Percentiles rank a stretch among this genome's conserved stretches.
These are phyloP conservation scores for Molanna angustata DNA, from an alignment of 2,888 invertebrate species.

Conservation along the genomic window DNA sequence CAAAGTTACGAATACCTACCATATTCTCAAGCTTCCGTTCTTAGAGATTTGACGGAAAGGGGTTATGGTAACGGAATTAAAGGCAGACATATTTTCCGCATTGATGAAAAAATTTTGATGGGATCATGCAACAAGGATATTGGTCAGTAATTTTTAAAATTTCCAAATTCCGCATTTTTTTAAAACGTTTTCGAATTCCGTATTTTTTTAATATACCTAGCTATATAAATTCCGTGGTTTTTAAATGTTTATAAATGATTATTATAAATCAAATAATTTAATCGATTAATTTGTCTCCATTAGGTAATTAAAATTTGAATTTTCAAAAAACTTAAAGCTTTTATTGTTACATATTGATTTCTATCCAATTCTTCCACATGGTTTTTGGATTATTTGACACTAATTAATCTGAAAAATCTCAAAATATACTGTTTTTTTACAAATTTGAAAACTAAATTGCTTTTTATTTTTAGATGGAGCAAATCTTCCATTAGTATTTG, in stretches of 20 bases:
- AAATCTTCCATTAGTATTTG: slow-evolving; percentile 78
- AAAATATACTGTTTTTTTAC: neutral
- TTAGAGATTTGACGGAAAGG: slow-evolving; percentile 78
- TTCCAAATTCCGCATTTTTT: neutral
- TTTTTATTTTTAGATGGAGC: slow-evolving; percentile 62
- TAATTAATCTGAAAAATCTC: too few relatives aligned
- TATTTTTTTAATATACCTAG: too few relatives aligned
- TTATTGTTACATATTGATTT: too few relatives aligned
- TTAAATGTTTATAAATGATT: too few relatives aligned
- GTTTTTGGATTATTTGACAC: too few relatives aligned
- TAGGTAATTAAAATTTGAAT: too few relatives aligned
- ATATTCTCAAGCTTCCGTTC: slow-evolving; percentile 83
- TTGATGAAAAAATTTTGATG: slow-evolving; percentile 90
- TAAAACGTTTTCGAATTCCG: too few relatives aligned
- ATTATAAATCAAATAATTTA: too few relatives aligned
- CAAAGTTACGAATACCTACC: slow-evolving; percentile 85
- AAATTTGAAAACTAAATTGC: neutral
- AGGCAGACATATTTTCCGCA: slow-evolving; percentile 90
- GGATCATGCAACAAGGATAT: slow-evolving; percentile 92
- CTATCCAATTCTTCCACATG: too few relatives aligned
- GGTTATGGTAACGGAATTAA: slow-evolving; percentile 87
- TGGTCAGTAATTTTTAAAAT: slow-evolving; percentile 49
- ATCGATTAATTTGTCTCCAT: too few relatives aligned
- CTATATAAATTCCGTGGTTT: too few relatives aligned
- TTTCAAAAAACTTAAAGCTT: too few relatives aligned